Percentiles rank a stretch among this genome's conserved stretches.
Conservation (phyloP, 2,113 vertebrate genomes). For the Leptodactylus fuscus region DNA sequence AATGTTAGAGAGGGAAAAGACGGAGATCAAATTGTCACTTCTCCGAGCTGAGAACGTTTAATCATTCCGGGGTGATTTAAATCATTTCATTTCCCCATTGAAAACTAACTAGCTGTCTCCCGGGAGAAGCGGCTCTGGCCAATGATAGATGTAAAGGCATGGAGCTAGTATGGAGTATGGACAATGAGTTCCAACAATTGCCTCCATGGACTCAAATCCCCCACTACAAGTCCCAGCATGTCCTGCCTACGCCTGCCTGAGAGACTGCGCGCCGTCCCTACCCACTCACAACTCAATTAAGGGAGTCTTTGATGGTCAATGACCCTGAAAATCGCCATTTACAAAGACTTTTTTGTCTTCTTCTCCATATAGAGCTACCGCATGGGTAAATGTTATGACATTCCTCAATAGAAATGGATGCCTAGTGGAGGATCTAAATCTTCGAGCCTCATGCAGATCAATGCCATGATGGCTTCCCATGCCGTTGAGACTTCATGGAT, state of each 20-base stretch:
- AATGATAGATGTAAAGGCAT: background rate
- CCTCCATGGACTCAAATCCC: background rate
- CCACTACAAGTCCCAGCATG: slow-evolving; percentile 17
- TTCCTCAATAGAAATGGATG: background rate
- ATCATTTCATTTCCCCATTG: slow-evolving; percentile 29
- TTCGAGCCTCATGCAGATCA: background rate
- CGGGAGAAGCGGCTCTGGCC: background rate
- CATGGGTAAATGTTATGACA: slow-evolving; percentile 6
- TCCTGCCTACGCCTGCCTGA: background rate
- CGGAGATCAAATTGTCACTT: slow-evolving; percentile 17
- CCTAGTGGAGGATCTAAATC: background rate
- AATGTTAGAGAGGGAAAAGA: slow-evolving; percentile 4
- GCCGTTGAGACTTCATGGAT: background rate
- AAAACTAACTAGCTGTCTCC: slow-evolving; percentile 35
- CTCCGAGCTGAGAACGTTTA: slow-evolving; percentile 29
- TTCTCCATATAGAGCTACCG: background rate
- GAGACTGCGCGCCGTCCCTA: background rate
- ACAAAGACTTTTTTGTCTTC: background rate
- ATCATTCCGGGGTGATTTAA: slow-evolving; percentile 18
- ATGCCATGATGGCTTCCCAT: background rate
- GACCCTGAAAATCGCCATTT: rapidly evolving
- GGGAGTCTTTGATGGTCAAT: background rate
- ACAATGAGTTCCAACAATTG: background rate
- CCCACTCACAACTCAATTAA: slow-evolving; percentile 23
- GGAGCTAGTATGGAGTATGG: background rate